Base-by-base conservation (phyloP, 2,113 vertebrate genomes). In the Rhegmatorhina hoffmannsi region DNA sequence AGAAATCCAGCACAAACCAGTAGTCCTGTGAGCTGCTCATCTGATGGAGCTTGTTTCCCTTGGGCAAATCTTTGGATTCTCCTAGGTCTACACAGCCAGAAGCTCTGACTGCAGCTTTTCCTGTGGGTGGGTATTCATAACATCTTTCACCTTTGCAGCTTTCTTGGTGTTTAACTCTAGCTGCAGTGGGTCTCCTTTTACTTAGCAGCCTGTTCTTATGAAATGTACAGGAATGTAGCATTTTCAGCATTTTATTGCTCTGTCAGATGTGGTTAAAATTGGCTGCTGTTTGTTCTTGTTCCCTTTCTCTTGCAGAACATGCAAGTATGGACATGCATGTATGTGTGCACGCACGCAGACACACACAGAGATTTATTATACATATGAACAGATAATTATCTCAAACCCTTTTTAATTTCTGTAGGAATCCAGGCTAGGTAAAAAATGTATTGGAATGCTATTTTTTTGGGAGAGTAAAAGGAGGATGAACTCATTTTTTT, bases 241-340 rank as follows among this genome's bases (percentile, higher is more conserved):
- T 87, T 93, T 95, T 89, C 77, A 90, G 83, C 34, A 52, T 78
- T 92, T 78, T 89, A 69, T 67, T 75, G 33, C 47, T 82, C 60
- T 89, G 56, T 89, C 73, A 92, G 92, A 94, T 97, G 89, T 93
- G 92, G 95, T 93, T 92, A 91, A 81, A 93, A 84, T 44, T 78
- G 86, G 83, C 60, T 92, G 63, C 89, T 72, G 56, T 77, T 94
- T 50, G 83, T 87, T 90, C 64, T 90, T 55, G 20, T 38, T 92
- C 76, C 56, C 34, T 38, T 76, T 64, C 46, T 93, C 88, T 91
- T 78, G 69, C 64, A 52, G 77, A 84, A 74, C 0, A 3, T 64
- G 44, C 95, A 94, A 91, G 95, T 68, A 76, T 4, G 59, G 56
- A 72, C 86, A 44, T 3, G 86, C 76, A 95, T 3, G 1, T 77